A percentile compares a stretch with the other conserved stretches of the same genome.
phyloP scores from a whole-genome alignment of 2,113 vertebrate species.

The Pithys albifrons region DNA sequence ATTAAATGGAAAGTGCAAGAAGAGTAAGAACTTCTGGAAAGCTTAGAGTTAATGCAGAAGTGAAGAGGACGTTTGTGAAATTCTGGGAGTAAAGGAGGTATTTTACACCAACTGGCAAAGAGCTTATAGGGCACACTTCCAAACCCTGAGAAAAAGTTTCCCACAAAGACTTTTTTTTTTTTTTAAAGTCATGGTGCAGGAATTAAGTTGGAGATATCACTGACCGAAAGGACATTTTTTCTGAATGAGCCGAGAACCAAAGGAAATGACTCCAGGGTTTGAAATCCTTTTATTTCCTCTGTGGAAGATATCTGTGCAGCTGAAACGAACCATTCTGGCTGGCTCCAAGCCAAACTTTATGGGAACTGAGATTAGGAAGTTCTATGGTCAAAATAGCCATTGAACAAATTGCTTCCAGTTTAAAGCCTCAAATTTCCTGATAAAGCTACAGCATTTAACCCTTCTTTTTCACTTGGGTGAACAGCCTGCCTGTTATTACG shows the following conservation, averaged over 20 bases:
- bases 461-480: conserved; percentile 6
- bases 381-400: conserved; percentile 76
- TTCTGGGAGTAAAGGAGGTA: conserved; percentile 44
- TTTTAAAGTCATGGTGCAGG: conserved; percentile 69
- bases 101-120: conserved; percentile 62
- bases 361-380: conserved; percentile 84
- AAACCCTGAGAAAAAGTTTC: conserved; percentile 54
- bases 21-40: not conserved
- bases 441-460: conserved; percentile 46
- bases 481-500: not conserved
- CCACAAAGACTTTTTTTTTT: conserved; percentile 49
- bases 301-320: conserved; percentile 79
- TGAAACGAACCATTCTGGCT: conserved; percentile 75
- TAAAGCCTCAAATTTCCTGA: conserved; percentile 70
- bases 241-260: conserved; percentile 79
- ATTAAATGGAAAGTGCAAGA: not conserved
- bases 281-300: conserved; percentile 86
- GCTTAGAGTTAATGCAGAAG: not conserved
- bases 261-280: conserved; percentile 89
- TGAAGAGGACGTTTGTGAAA: conserved; percentile 14
- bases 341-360: conserved; percentile 76
- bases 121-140: conserved; percentile 46
- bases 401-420: conserved; percentile 79
- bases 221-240: conserved; percentile 82
- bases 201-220: conserved; percentile 81